Base-by-base conservation (phyloP, 2,888 invertebrate species). In the Ariolimax columbianus region DNA sequence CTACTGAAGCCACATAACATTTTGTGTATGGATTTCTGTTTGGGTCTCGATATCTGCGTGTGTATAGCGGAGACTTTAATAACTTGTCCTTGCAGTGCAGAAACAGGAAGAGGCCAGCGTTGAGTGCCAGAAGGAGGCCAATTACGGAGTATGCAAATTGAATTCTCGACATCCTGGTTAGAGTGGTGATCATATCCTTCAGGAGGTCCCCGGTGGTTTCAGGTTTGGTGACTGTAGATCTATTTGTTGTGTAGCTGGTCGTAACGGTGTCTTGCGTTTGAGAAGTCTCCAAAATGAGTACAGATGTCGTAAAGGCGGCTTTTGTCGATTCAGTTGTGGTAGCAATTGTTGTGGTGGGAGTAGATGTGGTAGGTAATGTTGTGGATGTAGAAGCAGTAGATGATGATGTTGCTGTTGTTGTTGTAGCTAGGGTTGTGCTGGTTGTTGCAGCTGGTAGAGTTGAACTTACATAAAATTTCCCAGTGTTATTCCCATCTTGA, bases 81-180 rank as follows among this genome's bases (percentile, higher is more conserved):
- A 85, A 33, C 77, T 87, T 90, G 40, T 91, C 91, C 75, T 89
- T 87, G 84, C 93, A 93, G 87, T 94, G 94, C n/a, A 94, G 89
- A 51, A 92, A 89, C 43, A 94, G 85, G 86, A 94, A 94, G 38
- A 93, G 84, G 3, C 93, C 83, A 0, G 94, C 90, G 33, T 93
- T 92, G 11, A 93, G 75, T 59, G 94, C 88, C 14, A 94, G 89
- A 70, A 93, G 91, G 6, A 92, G 86, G 0, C 94, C 94, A 70
- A 94, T 93, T 55, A 93, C 93, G 2, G 93, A 86, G 88, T 94
- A 95, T 0, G 94, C 94, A 90, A 94, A 92, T 89, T 94, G 92
- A 40, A 93, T 92, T 70, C 89, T 91, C 0, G 93, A 92, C 88
- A 93, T 91, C 73, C 78, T 40, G 7, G 70, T 17, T 3, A 84